Evolutionary conservation across 2,113 vertebrate species (phyloP), one percentile per base, ranked within the genome.

Genomic region (Scomber scombrus): DNA sequence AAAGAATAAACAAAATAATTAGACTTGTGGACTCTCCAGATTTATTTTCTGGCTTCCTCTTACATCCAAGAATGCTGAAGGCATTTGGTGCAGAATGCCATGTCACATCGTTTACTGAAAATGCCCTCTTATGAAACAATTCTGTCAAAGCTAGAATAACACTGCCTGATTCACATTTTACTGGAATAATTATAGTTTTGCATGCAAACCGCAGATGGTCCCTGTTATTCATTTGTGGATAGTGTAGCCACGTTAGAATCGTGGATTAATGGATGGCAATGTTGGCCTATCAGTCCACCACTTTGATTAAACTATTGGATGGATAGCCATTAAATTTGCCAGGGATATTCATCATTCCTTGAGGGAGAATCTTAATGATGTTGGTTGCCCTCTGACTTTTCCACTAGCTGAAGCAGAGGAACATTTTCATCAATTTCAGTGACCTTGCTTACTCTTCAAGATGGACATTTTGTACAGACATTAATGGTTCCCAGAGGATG

Each of bases 141-240:
- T 49, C n/a, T 26, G 34, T 51, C 66, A 65, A 55, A 62, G 45
- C 4, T 56, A 68, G 63, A 21, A 29, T 19, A 46, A 71, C 26
- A 84, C 5, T 16, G 5, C 14, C 9, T 81, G 58, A 71, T 60
- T 80, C 45, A 71, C 18, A 62, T 66, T 62, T 58, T 23, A 8
- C n/a, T 57, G 63, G 34, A 50, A 78, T 81, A 9, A 69, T 64
- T 67, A 0, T 21, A 34, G 47, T 16, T 23, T 29, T 46, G 10
- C 61, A 80, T 43, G 2, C 80, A 66, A 5, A 61, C 56, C 62
- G 29, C 72, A 88, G 66, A 86, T 80, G 77, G 56, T 23, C 10
- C 68, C 71, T 74, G 58, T 29, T 47, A 76, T 75, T 82, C 0
- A 74, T 66, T 72, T 34, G 8, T 3, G 31, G 5, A 21, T 46